Base-by-base conservation (phyloP, 2,888 invertebrate species). In the Nudaria mundana region DNA sequence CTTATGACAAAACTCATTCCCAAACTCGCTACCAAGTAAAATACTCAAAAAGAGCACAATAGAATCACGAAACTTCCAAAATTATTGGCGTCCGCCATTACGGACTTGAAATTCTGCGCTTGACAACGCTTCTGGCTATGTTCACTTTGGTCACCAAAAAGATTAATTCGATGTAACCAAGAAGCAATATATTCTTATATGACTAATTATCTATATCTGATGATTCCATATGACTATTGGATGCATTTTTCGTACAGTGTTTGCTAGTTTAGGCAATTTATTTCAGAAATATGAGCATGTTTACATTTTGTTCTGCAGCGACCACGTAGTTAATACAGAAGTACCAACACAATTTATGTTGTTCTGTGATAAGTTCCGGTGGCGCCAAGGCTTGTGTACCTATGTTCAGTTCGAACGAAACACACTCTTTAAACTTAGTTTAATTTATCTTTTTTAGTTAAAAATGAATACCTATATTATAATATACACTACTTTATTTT, bases 31-130 rank as follows among this genome's bases (percentile, higher is more conserved):
- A 71, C 68, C 63, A 68, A 71, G 59, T 62, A 66, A 68, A 73
- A 74, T 79, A 73, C 71, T 80, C 59, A 75, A 78, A 77, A 80
- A 81, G 77, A 78, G 84, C 86, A 86, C 85, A 86, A 88, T 86
- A 81, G 82, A 85, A 81, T 77, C 86, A 87, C 87, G 78, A 89
- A 85, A 85, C 82, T 86, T 78, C 85, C 83, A 85, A 86, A 87
- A 84, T 83, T 87, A 87, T 84, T 84, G 76, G 82, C 84, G 86
- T 88, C 89, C 89, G 89, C 89, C 89, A 89, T 89, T 89, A 86
- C 85, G 76, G 83, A 83, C 82, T 82, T 76, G 76, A 80, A 81
- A 79, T 81, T 82, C 81, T 84, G 78, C 84, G 86, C 81, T 86
- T 81, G 80, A 78, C 81, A 80, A 81, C 82, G 88, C 88, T 86